Evolutionary conservation across 2,888 invertebrate species (phyloP), one percentile per base, ranked within the genome.

Genomic region (Drosophila quinaria): DNA sequence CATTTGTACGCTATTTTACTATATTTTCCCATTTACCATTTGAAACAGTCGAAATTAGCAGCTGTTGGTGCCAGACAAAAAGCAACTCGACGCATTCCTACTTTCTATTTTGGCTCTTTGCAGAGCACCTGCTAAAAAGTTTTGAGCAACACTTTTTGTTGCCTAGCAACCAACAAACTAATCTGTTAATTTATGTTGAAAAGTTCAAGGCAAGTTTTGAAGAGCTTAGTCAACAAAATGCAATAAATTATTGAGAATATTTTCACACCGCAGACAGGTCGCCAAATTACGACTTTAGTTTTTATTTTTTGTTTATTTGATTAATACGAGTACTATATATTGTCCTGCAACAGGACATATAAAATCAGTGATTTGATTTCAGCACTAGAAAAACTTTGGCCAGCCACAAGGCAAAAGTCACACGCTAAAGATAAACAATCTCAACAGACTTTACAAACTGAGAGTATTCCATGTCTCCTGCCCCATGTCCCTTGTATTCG

Each of bases 151-250:
- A 69, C 60, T 58, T 50, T 22, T 73, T 64, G 25, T 37, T 49
- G 59, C 55, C 49, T 54, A 63, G 47, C 60, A 65, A 66, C 51
- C 42, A 62, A 33, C 62, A 69, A 69, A 77, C 86, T 88, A 86
- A 86, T 88, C 86, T 86, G 75, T 81, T 86, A 86, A 86, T 86
- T 86, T 86, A 86, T 86, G 85, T 83, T 80, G 70, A 78, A 88
- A 86, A 86, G 87, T 86, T 88, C 35, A 71, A 29, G 63, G 63
- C 63, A 87, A 85, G 70, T 76, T 87, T 74, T 76, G 74, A 85
- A 76, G 76, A 76, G 84, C 84, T 84, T 85, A 82, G 73, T 75
- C 72, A 78, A 87, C 87, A 85, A 87, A 87, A 72, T 78, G 87
- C 74, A 82, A 87, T 84, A 84, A 84, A 84, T 87, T 87, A 87